Conservation (phyloP, 2,113 vertebrate species). For the Naja naja region DNA sequence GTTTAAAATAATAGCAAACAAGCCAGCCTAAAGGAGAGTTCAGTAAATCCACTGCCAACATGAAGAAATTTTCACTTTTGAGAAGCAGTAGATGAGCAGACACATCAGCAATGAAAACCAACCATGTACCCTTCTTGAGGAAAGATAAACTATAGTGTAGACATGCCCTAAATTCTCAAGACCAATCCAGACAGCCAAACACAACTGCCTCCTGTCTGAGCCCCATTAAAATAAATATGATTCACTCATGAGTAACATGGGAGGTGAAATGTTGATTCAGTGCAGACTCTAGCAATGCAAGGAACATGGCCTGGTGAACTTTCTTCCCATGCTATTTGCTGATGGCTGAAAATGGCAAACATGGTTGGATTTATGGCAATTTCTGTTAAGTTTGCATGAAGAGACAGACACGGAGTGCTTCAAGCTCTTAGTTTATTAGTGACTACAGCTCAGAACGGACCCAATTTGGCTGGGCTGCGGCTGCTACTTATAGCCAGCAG, state of each 20-base stretch:
- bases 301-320: neutral
- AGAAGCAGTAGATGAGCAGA: neutral
- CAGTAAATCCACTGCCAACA: neutral
- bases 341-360: constrained; percentile 27
- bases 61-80: neutral
- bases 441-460: too few relatives aligned
- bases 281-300: neutral
- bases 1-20: neutral
- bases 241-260: constrained; percentile 27
- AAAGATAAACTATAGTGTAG: constrained; percentile 24
- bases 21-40: neutral
- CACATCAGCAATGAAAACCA: neutral
- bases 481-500: too few relatives aligned
- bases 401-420: too few relatives aligned
- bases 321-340: constrained; percentile 4
- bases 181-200: constrained; percentile 21
- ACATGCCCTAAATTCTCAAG: constrained; percentile 15
- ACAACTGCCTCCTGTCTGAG: constrained; percentile 26
- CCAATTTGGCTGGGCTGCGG: too few relatives aligned
- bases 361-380: constrained; percentile 31
- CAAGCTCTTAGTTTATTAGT: too few relatives aligned
- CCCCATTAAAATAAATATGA: constrained; percentile 35
- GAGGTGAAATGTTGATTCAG: constrained; percentile 19
- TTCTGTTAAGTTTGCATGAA: too few relatives aligned
- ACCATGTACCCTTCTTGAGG: neutral